Percentiles rank a stretch among this genome's conserved stretches.
Conservation (phyloP, 2,113 vertebrate species). For the Globicephala melas region DNA sequence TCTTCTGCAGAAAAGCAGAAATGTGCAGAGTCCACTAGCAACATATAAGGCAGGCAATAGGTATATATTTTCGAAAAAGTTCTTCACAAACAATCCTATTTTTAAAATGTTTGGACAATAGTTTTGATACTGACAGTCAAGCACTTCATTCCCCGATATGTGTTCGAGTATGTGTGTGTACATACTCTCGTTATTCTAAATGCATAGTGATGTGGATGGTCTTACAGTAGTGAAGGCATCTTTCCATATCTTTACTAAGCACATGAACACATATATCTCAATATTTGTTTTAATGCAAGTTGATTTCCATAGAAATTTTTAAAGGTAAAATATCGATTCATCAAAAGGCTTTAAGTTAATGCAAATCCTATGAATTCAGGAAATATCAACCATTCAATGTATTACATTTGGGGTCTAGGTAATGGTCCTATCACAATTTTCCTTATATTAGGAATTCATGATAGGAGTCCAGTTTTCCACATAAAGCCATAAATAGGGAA, state of each 20-base stretch:
- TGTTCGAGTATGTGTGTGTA: neutral
- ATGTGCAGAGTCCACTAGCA: neutral
- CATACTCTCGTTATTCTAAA: neutral
- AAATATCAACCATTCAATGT: neutral
- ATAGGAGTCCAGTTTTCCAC: neutral
- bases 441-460: neutral
- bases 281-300: slow-evolving; percentile 6
- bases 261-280: neutral
- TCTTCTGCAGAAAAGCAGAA: slow-evolving; percentile 43
- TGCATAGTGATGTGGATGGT: neutral
- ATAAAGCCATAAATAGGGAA: neutral
- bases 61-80: neutral
- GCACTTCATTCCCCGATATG: neutral
- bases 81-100: neutral
- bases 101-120: slow-evolving; percentile 15
- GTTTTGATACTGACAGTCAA: neutral
- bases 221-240: neutral
- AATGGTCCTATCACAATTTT: neutral
- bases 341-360: neutral
- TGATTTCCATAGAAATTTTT: neutral
- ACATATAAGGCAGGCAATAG: neutral
- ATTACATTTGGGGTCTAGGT: neutral
- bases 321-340: slow-evolving; percentile 14
- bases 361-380: neutral
- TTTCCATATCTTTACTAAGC: slow-evolving; percentile 23